phyloP scores from a whole-genome alignment of 2,113 vertebrate genomes.

The Pungitius pungitius region DNA sequence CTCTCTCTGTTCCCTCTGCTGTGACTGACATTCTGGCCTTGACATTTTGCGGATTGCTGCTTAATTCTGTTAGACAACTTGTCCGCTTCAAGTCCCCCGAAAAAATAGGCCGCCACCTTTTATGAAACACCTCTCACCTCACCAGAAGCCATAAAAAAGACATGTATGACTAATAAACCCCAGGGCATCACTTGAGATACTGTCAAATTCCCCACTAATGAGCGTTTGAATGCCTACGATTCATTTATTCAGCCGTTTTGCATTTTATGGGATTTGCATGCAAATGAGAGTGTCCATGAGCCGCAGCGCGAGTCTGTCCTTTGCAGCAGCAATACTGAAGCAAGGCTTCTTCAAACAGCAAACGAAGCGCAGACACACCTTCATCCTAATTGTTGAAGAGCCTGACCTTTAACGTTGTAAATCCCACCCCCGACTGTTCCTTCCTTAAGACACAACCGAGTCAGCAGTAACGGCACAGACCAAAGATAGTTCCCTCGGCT shows the following conservation, averaged over 20 bases:
- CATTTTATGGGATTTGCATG: slow-evolving; percentile 59
- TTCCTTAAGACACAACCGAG: slow-evolving; percentile 40
- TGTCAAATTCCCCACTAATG: slow-evolving; percentile 30
- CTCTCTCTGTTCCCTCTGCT: not conserved
- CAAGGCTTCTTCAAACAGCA: slow-evolving; percentile 35
- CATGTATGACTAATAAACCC: slow-evolving; percentile 14
- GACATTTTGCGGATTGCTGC: slow-evolving; percentile 11
- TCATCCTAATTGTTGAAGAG: slow-evolving; percentile 59
- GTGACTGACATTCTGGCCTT: slow-evolving; percentile 17
- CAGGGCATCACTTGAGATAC: slow-evolving; percentile 29
- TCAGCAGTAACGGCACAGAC: slow-evolving; percentile 18
- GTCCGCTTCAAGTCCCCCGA: slow-evolving; percentile 6
- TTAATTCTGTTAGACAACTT: slow-evolving; percentile 20
- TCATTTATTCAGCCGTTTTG: slow-evolving; percentile 58
- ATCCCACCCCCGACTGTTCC: slow-evolving; percentile 56
- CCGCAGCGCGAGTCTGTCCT: slow-evolving; percentile 36
- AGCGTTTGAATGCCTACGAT: slow-evolving; percentile 41
- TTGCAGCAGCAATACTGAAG: slow-evolving; percentile 13
- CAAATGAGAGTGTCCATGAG: slow-evolving; percentile 45
- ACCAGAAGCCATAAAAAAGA: slow-evolving; percentile 39
- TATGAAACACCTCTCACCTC: slow-evolving; percentile 11
- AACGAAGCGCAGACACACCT: slow-evolving; percentile 13
- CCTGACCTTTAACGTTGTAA: slow-evolving; percentile 46
- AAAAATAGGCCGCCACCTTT: slow-evolving; percentile 25
- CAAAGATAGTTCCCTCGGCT: slow-evolving; percentile 39